Base-by-base conservation (phyloP, 2,888 invertebrate genomes). In the Petrolisthes manimaculis region DNA sequence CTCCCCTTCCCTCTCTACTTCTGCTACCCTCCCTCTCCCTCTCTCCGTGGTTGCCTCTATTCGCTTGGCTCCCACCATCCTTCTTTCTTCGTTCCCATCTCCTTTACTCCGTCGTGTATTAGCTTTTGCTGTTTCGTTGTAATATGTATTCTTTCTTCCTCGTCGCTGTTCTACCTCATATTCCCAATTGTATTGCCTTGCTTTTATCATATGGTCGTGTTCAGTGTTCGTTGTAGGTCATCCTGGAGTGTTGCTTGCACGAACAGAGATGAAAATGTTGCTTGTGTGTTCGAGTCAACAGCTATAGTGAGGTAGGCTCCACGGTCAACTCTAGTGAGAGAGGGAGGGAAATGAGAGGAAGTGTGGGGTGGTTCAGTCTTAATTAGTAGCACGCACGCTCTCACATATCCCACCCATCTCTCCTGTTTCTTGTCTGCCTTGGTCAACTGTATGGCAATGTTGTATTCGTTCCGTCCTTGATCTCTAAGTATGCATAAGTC, bases 281-380 rank as follows among this genome's bases (percentile, higher is more conserved):
- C 37, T 37, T 0, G 37, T 37, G 37, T 37, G 37, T 74, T 21
- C 8, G 74, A 4, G 37, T 14, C 6, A 74, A 18, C 18, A 24
- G 54, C 8, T 55, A 61, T 37, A 67, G 37, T 18, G 56, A 24
- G 21, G 84, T 54, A 55, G 56, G 75, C 4, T 21, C 21, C 3
- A 51, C 67, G 24, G 61, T n/a, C 8, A 8, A 24, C 6, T 4
- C 6, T 2, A 82, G 51, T 9, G 37, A 14, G 84, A 12, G 56
- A 55, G n/a, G 53, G 37, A 56, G 56, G 75, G 74, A 69, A 14
- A 51, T 8, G 75, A 75, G 83, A 18, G 56, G 21, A 37, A 74
- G 74, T 21, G 83, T 79, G 85, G 77, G 67, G 85, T 78, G 53
- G 78, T 14, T 14, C 55, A 5, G 56, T 24, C 79, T 79, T 55